Percentiles rank a stretch among this genome's conserved stretches.
Evolutionary conservation across 92 coral and sea anemone genomes (phyloP).

Genomic region (Palythoa caribaeorum): DNA sequence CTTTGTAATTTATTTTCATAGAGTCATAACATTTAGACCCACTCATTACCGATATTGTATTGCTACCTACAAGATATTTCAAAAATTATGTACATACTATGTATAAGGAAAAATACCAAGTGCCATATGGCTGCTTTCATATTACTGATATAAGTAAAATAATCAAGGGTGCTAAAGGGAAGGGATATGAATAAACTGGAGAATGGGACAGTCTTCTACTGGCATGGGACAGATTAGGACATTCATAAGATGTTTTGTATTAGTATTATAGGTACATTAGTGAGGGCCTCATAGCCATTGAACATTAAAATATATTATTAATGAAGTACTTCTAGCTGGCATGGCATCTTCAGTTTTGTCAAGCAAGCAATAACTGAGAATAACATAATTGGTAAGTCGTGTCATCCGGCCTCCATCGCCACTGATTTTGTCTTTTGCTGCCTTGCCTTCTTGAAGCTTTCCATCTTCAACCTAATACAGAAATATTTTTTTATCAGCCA

Average conservation of each 20-base stretch:
- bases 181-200: slow-evolving; percentile 8
- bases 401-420: slow-evolving; percentile 16
- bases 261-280: slow-evolving; percentile 4
- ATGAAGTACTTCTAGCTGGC: slow-evolving; percentile 3
- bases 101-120: slow-evolving; percentile 8
- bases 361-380: background rate
- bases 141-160: slow-evolving; percentile 6
- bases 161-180: slow-evolving; percentile 2
- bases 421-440: background rate
- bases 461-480: slow-evolving; percentile 9
- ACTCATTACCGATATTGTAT: slow-evolving; percentile 66
- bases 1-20: slow-evolving; percentile 33
- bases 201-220: slow-evolving; percentile 4
- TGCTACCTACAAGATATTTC: slow-evolving; percentile 46
- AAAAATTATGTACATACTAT: slow-evolving; percentile 32
- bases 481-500: slow-evolving; percentile 20
- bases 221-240: background rate
- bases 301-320: slow-evolving; percentile 11
- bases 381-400: slow-evolving; percentile 8
- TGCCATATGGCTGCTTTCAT: slow-evolving; percentile 18
- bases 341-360: slow-evolving; percentile 16
- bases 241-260: slow-evolving; percentile 4
- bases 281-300: slow-evolving; percentile 3
- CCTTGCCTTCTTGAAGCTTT: slow-evolving; percentile 1
- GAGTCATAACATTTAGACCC: slow-evolving; percentile 57